These are phyloP conservation scores for Eidolon dupreanum DNA, from an alignment of 2,797 vertebrate genomes.

Conservation along the genomic window DNA sequence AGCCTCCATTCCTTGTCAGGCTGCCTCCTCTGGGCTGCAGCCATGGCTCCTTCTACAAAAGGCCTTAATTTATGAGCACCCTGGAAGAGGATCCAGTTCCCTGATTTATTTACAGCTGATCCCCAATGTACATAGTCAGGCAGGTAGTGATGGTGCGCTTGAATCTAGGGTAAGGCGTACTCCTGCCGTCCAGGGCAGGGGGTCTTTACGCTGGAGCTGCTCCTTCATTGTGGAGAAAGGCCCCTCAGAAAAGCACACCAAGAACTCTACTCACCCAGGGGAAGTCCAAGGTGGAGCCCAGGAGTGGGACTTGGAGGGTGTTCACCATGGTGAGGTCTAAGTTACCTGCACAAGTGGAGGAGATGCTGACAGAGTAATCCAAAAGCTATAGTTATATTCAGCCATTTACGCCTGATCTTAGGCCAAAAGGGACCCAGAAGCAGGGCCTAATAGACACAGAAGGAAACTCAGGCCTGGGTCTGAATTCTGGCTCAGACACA, in stretches of 20 bases:
- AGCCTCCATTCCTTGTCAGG: neutral
- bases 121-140: accelerated
- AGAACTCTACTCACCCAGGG: neutral
- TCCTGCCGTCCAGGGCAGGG: neutral
- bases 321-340: neutral
- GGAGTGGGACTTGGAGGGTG: neutral
- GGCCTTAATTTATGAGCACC: neutral
- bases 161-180: accelerated
- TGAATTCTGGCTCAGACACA: neutral
- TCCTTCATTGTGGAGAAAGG: neutral
- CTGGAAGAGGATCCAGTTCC: neutral
- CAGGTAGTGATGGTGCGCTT: accelerated
- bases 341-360: neutral
- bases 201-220: neutral
- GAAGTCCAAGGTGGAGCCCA: neutral
- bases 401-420: neutral
- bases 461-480: neutral
- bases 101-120: neutral
- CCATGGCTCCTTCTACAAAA: neutral
- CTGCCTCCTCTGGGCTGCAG: neutral
- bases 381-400: accelerated
- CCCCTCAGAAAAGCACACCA: accelerated
- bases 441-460: neutral
- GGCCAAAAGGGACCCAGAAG: neutral
- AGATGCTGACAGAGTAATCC: neutral